Evolutionary conservation across 2,888 invertebrate genomes (phyloP).

Genomic region (Acronicta alni): DNA sequence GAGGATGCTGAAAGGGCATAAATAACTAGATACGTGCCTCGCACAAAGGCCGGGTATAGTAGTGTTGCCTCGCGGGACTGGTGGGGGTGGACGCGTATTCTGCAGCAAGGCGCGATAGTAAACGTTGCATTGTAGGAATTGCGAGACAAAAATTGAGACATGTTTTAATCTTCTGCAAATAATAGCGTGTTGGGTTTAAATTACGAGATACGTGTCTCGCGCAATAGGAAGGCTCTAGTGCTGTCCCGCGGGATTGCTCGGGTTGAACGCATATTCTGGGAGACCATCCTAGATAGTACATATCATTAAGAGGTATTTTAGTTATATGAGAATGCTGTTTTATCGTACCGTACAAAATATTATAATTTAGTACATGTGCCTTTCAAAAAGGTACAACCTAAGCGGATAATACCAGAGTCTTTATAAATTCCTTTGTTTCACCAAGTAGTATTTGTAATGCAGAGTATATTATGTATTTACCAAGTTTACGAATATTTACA

Average conservation of each 20-base stretch:
- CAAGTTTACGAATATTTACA: no score
- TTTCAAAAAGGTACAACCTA: background rate
- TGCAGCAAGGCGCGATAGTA: background rate
- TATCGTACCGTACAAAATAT: background rate
- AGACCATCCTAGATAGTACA: background rate
- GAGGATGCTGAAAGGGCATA: conserved; percentile 43
- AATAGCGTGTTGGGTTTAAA: conserved; percentile 38
- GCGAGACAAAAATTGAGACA: conserved; percentile 1
- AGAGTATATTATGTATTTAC: no score
- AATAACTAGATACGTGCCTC: conserved; percentile 48
- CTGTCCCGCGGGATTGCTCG: background rate
- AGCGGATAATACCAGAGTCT: background rate
- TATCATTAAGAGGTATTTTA: background rate
- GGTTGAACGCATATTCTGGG: background rate
- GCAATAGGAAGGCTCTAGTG: conserved; percentile 13
- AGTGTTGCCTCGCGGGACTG: conserved; percentile 14
- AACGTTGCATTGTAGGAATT: background rate
- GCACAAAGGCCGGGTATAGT: conserved; percentile 20
- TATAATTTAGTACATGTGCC: background rate
- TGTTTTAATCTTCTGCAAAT: conserved; percentile 1
- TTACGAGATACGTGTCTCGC: conserved; percentile 39
- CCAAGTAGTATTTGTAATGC: no score
- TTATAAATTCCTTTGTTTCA: no score
- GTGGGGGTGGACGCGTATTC: background rate
- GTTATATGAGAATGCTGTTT: background rate